phyloP scores from a whole-genome alignment of 64 coral and sea anemone species.

The Dendronephthya gigantea region DNA sequence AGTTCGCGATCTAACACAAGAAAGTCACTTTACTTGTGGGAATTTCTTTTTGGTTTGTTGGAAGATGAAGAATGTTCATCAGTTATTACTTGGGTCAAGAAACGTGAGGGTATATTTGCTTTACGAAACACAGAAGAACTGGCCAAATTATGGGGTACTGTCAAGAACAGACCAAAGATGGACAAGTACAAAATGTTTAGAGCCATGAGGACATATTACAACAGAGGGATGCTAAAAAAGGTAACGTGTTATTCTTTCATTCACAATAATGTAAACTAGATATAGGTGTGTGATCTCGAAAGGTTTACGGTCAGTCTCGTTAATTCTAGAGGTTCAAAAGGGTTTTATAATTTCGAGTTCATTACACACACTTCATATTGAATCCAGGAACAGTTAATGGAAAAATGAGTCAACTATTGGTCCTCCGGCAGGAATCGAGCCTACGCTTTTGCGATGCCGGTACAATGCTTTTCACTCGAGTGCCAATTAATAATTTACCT shows the following conservation, averaged over 20 bases:
- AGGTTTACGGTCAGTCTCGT: too few species aligned
- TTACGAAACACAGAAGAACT: not conserved
- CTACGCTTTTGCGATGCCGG: too few species aligned
- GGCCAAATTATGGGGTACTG: slow-evolving; percentile 7
- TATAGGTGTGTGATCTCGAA: too few species aligned
- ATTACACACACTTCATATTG: too few species aligned
- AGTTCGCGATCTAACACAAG: not conserved
- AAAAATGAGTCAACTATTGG: too few species aligned
- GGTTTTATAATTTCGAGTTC: too few species aligned
- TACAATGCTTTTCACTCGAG: too few species aligned
- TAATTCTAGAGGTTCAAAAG: too few species aligned
- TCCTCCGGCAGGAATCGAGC: too few species aligned
- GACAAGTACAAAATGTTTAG: slow-evolving; percentile 12
- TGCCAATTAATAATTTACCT: too few species aligned
- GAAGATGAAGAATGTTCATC: slow-evolving; percentile 4
- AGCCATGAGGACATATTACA: slow-evolving; percentile 1
- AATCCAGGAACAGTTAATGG: too few species aligned
- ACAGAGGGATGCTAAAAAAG: slow-evolving; percentile 8
- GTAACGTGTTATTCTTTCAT: not conserved
- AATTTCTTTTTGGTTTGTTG: not conserved
- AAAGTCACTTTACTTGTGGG: not conserved
- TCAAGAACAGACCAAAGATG: slow-evolving; percentile 8
- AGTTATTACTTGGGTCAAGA: not conserved
- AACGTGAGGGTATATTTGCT: not conserved
- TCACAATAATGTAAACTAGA: too few species aligned